phyloP scores from a whole-genome alignment of 2,113 vertebrate genomes.

The Philantomba maxwellii region DNA sequence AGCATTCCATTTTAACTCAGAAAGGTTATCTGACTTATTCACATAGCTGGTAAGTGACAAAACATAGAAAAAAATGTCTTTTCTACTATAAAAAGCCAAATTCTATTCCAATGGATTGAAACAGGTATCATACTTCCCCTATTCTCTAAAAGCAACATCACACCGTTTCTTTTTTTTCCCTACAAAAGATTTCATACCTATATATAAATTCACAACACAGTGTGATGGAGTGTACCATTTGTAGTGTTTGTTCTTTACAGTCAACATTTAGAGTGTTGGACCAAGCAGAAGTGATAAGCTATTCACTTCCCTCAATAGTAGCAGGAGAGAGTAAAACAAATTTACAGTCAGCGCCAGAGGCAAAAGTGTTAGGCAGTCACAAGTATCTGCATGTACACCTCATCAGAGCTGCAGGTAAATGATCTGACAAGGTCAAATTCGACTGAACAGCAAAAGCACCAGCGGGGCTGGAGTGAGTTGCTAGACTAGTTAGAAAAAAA shows the following conservation, averaged over 20 bases:
- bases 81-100: not conserved
- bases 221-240: not conserved
- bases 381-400: slow-evolving; percentile 28
- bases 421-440: slow-evolving; percentile 64
- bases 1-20: not conserved
- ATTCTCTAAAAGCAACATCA: not conserved
- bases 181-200: not conserved
- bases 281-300: slow-evolving; percentile 25
- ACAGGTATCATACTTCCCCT: not conserved
- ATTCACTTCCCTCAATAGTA: not conserved
- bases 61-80: not conserved
- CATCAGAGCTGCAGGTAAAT: slow-evolving; percentile 35
- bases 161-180: not conserved
- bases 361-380: slow-evolving; percentile 6
- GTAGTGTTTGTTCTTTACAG: not conserved
- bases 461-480: slow-evolving; percentile 39
- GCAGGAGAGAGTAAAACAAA: slow-evolving; percentile 33
- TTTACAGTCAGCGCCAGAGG: not conserved
- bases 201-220: not conserved
- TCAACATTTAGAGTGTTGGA: slow-evolving; percentile 29
- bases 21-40: not conserved
- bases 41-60: not conserved
- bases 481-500: slow-evolving; percentile 46
- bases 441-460: slow-evolving; percentile 31
- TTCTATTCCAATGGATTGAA: not conserved